phyloP scores from a whole-genome alignment of 2,797 vertebrate genomes.

The Schizopygopsis malacanthus region DNA sequence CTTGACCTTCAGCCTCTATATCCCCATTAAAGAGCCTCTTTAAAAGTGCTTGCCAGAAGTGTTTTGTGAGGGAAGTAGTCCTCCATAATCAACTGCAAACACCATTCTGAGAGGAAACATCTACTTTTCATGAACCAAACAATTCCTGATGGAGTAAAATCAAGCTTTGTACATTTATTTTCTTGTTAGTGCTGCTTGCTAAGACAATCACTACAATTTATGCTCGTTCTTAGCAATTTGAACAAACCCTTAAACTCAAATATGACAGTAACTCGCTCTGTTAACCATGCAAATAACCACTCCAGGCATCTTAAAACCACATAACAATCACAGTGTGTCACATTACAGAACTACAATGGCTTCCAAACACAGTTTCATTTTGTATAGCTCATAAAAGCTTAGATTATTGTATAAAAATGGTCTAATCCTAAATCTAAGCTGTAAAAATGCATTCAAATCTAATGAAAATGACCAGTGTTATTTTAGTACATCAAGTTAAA shows the following conservation, averaged over 20 bases:
- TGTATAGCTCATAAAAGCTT: neutral
- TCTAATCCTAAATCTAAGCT: neutral
- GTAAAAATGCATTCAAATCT: neutral
- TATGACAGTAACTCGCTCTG: neutral
- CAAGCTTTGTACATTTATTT: conserved; percentile 7
- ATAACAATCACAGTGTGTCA: neutral
- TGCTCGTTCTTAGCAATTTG: neutral
- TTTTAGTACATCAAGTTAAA: no score
- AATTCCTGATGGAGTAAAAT: conserved; percentile 19
- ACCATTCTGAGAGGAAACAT: neutral
- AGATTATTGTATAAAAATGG: neutral
- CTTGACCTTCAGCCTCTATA: conserved; percentile 16
- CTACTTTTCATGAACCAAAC: conserved; percentile 1
- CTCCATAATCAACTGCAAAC: conserved; percentile 30
- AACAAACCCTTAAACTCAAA: neutral
- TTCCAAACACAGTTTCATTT: neutral
- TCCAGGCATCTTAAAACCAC: neutral
- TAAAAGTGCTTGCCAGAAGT: neutral
- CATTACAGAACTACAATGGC: neutral
- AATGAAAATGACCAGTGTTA: neutral
- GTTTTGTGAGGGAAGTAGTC: neutral
- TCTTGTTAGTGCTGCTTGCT: neutral
- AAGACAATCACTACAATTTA: conserved; percentile 1
- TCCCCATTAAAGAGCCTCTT: conserved; percentile 14
- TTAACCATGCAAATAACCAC: neutral